Evolutionary conservation across 2,888 invertebrate genomes (phyloP), one percentile per base, ranked within the genome.

Genomic region (Dicyrtoma fusca): DNA sequence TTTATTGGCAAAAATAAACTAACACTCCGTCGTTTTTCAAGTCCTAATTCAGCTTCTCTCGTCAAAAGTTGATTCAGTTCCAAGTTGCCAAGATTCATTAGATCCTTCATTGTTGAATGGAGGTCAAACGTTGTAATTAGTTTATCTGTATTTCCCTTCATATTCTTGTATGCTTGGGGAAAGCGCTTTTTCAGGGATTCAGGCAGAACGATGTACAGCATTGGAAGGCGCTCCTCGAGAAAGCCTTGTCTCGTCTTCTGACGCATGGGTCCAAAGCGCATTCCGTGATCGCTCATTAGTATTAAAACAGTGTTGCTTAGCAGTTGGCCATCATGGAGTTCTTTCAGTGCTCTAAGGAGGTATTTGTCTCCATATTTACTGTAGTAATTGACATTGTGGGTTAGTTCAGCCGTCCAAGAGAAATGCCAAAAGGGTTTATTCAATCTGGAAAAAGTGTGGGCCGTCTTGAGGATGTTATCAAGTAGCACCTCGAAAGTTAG

Each of bases 51-150:
- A 13, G 10, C 21, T 25, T 53, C 11, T 8, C 65, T 25, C 25
- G n/a, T 3, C 1, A 74, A 3, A 1, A 19, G 11, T 6, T 63
- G 34, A 26, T n/a, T 26, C 17, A 17, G 45, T 42, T 6, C 5
- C 34, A 53, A 8, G 11, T 8, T 34, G 13, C 25, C 6, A 0
- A 64, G 8, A 57, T 71, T 62, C 1, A 73, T 44, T n/a, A 75
- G 61, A 59, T 75, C 75, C 21, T 55, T 17, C 57, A 75, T 13
- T 11, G 73, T 75, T 17, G 64, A 10, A 49, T 75, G 45, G 10
- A 75, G 51, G 34, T 75, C 75, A 13, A 71, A 73, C 0, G 75
- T 71, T 0, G 73, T 65, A 0, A 73, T 75, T 13, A 75, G 62
- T 53, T 71, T 47, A 13, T 65, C 64, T 14, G 72, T 59, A 17